A percentile compares a stretch with the other conserved stretches of the same genome.
These are phyloP conservation scores for Pristionchus fissidentatus DNA, from an alignment of 2,888 invertebrate genomes.

Conservation along the genomic window DNA sequence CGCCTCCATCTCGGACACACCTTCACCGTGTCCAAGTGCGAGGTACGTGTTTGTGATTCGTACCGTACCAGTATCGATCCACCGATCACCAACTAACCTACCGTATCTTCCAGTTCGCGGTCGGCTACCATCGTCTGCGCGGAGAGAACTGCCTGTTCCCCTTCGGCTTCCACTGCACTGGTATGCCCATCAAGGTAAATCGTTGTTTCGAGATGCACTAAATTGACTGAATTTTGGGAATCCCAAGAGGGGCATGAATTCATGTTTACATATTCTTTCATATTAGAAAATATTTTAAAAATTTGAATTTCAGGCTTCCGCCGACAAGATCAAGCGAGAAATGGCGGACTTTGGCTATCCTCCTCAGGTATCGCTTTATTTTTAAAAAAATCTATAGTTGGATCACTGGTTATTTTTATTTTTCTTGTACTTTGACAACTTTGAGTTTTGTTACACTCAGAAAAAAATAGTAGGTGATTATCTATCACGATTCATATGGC, in stretches of 20 bases:
- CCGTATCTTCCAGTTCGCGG: slow-evolving; percentile 83
- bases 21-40: slow-evolving; percentile 96
- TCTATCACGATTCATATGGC: too few species aligned
- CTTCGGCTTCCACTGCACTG: slow-evolving; percentile 98
- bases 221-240: neutral
- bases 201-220: slow-evolving; percentile 6
- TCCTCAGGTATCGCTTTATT: slow-evolving; percentile 79
- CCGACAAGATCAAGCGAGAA: slow-evolving; percentile 95
- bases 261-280: neutral
- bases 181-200: slow-evolving; percentile 97
- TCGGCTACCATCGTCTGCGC: slow-evolving; percentile 90
- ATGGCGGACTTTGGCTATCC: slow-evolving; percentile 92
- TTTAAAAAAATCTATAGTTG: too few species aligned
- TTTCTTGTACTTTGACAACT: too few species aligned
- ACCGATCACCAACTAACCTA: neutral
- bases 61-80: neutral
- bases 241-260: slow-evolving; percentile 53
- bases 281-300: neutral
- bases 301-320: slow-evolving; percentile 83
- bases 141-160: slow-evolving; percentile 94
- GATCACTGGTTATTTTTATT: neutral
- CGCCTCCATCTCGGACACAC: slow-evolving; percentile 96
- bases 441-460: too few species aligned
- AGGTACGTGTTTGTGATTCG: slow-evolving; percentile 80
- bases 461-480: too few species aligned